Evolutionary conservation across 1,140 invertebrate species (phyloP).

Genomic region (Drepana arcuata): DNA sequence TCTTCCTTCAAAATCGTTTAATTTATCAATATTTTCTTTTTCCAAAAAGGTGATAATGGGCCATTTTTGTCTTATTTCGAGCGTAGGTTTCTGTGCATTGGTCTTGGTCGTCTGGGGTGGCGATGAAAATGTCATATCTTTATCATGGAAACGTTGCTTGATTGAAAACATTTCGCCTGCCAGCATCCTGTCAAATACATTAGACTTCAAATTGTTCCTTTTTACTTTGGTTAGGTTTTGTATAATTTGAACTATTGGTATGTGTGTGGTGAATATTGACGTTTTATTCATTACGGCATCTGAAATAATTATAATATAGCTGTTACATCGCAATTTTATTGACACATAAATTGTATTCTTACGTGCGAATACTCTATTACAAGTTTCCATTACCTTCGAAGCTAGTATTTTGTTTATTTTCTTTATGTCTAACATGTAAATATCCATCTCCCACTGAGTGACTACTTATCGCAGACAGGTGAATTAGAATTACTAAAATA

Average conservation of each 20-base stretch:
- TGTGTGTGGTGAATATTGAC: slow-evolving; percentile 2
- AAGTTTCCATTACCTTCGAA: background rate
- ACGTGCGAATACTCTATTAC: background rate
- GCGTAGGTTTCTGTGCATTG: slow-evolving; percentile 19
- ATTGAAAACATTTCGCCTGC: slow-evolving; percentile 49
- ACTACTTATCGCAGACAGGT: slow-evolving; percentile 12
- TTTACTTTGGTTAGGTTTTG: slow-evolving; percentile 13
- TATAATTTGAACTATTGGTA: slow-evolving; percentile 15
- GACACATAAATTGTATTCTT: background rate
- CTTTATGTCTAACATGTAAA: background rate
- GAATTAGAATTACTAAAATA: slow-evolving; percentile 25
- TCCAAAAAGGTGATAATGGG: slow-evolving; percentile 26
- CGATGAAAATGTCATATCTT: slow-evolving; percentile 18
- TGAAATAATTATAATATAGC: background rate
- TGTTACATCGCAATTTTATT: background rate
- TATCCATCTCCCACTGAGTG: background rate
- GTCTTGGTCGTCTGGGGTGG: slow-evolving; percentile 20
- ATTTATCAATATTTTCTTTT: background rate
- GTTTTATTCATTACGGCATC: background rate
- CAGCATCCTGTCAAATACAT: slow-evolving; percentile 51
- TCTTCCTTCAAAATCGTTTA: too few species aligned
- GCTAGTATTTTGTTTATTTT: background rate
- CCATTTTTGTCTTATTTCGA: slow-evolving; percentile 46
- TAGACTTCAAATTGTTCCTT: slow-evolving; percentile 33
- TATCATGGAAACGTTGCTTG: slow-evolving; percentile 34